These are phyloP conservation scores for Chrysolina haemoptera DNA, from an alignment of 2,888 invertebrate species.

Conservation along the genomic window DNA sequence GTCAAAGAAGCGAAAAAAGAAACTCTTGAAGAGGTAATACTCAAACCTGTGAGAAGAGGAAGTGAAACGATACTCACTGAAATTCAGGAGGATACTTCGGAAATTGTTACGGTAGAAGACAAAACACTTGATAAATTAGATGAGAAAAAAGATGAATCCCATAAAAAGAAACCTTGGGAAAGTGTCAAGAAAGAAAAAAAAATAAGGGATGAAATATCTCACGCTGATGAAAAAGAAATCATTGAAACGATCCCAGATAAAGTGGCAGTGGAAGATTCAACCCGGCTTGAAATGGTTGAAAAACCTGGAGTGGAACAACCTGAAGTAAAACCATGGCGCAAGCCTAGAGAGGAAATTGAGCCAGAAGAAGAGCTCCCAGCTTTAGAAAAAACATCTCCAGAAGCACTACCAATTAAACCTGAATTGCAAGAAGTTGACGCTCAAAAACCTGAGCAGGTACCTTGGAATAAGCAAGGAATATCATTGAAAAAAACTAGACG, in stretches of 20 bases:
- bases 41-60: slow-evolving; percentile 43
- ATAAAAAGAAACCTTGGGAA: slow-evolving; percentile 32
- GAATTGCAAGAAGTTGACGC: slow-evolving; percentile 18
- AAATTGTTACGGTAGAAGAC: slow-evolving; percentile 53
- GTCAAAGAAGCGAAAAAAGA: slow-evolving; percentile 64
- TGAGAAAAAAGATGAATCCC: slow-evolving; percentile 62
- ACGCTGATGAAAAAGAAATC: slow-evolving; percentile 60
- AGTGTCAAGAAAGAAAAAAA: slow-evolving; percentile 42
- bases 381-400: slow-evolving; percentile 33
- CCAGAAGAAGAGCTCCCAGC: slow-evolving; percentile 33
- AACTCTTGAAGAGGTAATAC: slow-evolving; percentile 45
- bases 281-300: background rate
- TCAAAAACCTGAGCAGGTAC: slow-evolving; percentile 65
- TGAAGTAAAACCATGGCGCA: slow-evolving; percentile 59
- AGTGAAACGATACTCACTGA: slow-evolving; percentile 61
- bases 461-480: slow-evolving; percentile 70
- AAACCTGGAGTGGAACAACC: slow-evolving; percentile 15
- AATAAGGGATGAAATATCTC: slow-evolving; percentile 45
- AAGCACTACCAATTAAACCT: slow-evolving; percentile 31
- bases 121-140: slow-evolving; percentile 70
- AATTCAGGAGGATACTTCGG: slow-evolving; percentile 44
- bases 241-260: slow-evolving; percentile 56
- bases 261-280: slow-evolving; percentile 62
- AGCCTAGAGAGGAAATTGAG: slow-evolving; percentile 47
- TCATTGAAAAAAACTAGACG: slow-evolving; percentile 65